Evolutionary conservation across 2,113 vertebrate species (phyloP), one percentile per base, ranked within the genome.

Genomic region (Takifugu flavidus): DNA sequence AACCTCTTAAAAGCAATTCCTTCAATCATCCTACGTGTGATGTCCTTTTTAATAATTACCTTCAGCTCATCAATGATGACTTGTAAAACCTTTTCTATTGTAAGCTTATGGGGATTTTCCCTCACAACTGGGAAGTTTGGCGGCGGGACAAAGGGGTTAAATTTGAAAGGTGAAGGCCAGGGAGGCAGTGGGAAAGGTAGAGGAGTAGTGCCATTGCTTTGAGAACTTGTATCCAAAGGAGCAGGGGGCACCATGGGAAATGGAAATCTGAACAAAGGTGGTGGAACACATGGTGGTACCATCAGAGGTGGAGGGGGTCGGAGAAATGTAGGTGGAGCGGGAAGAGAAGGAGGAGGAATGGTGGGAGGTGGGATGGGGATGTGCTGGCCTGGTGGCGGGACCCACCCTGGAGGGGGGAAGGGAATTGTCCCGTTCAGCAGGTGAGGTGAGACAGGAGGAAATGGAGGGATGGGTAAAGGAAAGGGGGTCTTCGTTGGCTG

Each of bases 11-110:
- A 99, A 0, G 96, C 95, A 6, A 94, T 89, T 47, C 94, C 94
- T 82, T 99, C 97, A 10, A 96, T 92, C 92, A 96, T 96, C 84
- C 94, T 94, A 20, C 95, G 92, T 66, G 91, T 94, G 59, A 99
- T 90, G 86, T 99, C 97, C 49, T 94, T 95, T 77, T 93, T 98
- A 86, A 99, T 93, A 70, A 96, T 94, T 26, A 90, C 92, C 85
- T 93, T 96, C 2, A 99, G 92, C 12, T 99, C 96, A 67, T 94
- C 93, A 63, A 95, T 89, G 2, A 98, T 91, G 52, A 93, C 92
- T 67, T 93, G 79, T 46, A 99, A 85, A 56, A 96, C 96, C 0
- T 94, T 94, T 0, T 98, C 94, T 59, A 94, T 89, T 0, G 95
- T 98, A 70, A 92, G 89, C 74, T 93, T 94, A 62, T 96, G 94